Conservation (phyloP, 2,113 vertebrate genomes). For the Nicator chloris region DNA sequence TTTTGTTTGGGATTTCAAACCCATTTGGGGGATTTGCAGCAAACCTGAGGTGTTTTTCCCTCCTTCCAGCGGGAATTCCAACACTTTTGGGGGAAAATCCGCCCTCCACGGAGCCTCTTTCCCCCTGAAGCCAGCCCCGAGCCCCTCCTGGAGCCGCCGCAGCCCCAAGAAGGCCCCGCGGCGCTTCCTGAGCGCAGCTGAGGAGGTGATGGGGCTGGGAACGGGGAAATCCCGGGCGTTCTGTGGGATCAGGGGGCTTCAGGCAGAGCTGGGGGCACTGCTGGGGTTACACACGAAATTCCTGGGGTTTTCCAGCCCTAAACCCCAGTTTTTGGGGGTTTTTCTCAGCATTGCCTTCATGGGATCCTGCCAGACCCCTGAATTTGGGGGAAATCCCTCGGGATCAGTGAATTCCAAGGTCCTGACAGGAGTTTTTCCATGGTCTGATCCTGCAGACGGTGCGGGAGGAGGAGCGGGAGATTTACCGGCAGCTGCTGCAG, state of each 20-base stretch:
- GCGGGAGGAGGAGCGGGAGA: conserved; percentile 87
- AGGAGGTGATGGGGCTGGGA: conserved; percentile 59
- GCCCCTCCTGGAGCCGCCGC: conserved; percentile 72
- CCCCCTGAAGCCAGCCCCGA: conserved; percentile 70
- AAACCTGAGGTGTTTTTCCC: too few species aligned
- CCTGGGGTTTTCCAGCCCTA: neutral
- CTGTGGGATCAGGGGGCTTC: accelerated
- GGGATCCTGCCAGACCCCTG: neutral
- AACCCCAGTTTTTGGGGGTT: accelerated
- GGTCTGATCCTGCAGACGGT: conserved; percentile 83
- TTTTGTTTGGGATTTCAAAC: neutral
- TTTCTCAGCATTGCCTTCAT: accelerated
- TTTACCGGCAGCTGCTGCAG: conserved; percentile 89
- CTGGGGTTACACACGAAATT: accelerated
- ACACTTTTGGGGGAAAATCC: conserved; percentile 64
- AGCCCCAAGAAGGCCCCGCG: conserved; percentile 75
- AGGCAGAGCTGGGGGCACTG: neutral
- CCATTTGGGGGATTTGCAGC: accelerated
- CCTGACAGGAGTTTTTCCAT: neutral
- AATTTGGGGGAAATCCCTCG: accelerated
- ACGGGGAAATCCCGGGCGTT: accelerated
- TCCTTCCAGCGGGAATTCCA: conserved; percentile 49
- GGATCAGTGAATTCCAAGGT: accelerated
- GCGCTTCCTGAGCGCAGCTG: conserved; percentile 69
- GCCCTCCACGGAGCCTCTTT: conserved; percentile 45